Evolutionary conservation across 1,140 invertebrate genomes (phyloP).

Genomic region (Drosophila trapezifrons): DNA sequence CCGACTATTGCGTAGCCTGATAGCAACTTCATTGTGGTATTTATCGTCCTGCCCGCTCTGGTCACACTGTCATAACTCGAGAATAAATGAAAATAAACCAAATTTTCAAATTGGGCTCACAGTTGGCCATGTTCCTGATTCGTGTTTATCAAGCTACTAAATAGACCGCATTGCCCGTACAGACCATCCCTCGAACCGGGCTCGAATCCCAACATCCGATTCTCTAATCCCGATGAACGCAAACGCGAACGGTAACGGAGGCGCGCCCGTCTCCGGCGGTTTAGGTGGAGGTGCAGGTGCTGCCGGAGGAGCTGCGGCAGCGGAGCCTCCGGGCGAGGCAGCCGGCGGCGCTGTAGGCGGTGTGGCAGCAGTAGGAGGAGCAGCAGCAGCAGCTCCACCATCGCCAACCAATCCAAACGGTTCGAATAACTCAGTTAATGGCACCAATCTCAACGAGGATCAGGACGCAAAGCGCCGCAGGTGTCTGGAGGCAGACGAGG

Average conservation of each 20-base stretch:
- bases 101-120: constrained; percentile 12
- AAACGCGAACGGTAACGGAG: constrained; percentile 55
- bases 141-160: constrained; percentile 1
- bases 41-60: not conserved
- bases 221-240: constrained; percentile 50
- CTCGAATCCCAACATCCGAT: not conserved
- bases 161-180: constrained; percentile 5
- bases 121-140: constrained; percentile 7
- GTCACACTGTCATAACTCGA: constrained; percentile 1
- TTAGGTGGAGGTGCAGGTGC: constrained; percentile 24
- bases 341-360: constrained; percentile 18
- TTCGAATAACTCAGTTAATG: constrained; percentile 29
- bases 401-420: constrained; percentile 16
- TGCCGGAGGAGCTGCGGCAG: constrained; percentile 19
- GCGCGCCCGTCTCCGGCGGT: constrained; percentile 34
- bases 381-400: constrained; percentile 2
- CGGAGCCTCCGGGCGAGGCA: constrained; percentile 8
- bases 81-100: constrained; percentile 22
- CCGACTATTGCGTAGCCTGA: not conserved
- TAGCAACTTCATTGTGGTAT: not conserved
- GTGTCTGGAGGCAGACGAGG: constrained; percentile 67
- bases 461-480: constrained; percentile 72
- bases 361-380: constrained; percentile 21
- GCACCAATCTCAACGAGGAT: constrained; percentile 42
- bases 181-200: not conserved